phyloP scores from a whole-genome alignment of 2,113 vertebrate genomes.

The Ammodytes marinus region DNA sequence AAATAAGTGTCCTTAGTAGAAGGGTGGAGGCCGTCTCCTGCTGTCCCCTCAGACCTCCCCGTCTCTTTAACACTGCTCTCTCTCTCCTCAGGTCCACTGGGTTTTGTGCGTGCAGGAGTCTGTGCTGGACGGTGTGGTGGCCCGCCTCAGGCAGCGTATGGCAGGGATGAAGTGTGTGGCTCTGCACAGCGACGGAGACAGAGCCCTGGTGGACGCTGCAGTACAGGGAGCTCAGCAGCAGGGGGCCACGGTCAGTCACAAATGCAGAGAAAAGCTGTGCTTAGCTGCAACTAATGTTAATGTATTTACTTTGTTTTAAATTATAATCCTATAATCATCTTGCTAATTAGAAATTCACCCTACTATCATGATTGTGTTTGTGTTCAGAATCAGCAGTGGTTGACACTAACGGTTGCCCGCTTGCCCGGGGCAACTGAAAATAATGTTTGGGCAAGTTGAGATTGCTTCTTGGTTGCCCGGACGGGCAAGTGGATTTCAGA shows the following conservation, averaged over 20 bases:
- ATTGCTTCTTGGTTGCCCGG: too few species aligned
- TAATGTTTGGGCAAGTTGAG: too few species aligned
- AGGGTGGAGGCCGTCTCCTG: background rate
- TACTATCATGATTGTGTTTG: too few species aligned
- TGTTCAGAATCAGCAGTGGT: too few species aligned
- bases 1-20: background rate
- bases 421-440: too few species aligned
- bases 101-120: conserved; percentile 90
- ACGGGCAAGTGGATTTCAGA: too few species aligned
- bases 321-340: too few species aligned
- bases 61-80: background rate
- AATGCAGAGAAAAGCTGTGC: background rate
- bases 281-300: too few species aligned
- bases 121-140: conserved; percentile 78
- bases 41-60: too few species aligned
- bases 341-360: too few species aligned
- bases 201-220: conserved; percentile 73
- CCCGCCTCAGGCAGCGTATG: conserved; percentile 84
- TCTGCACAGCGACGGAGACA: conserved; percentile 69
- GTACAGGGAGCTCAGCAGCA: conserved; percentile 86
- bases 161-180: conserved; percentile 81
- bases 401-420: too few species aligned
- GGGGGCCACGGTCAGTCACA: conserved; percentile 86
- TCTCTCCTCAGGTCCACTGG: conserved; percentile 77
- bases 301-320: too few species aligned